phyloP scores from a whole-genome alignment of 1,140 invertebrate species.

The Plutomurus gul region DNA sequence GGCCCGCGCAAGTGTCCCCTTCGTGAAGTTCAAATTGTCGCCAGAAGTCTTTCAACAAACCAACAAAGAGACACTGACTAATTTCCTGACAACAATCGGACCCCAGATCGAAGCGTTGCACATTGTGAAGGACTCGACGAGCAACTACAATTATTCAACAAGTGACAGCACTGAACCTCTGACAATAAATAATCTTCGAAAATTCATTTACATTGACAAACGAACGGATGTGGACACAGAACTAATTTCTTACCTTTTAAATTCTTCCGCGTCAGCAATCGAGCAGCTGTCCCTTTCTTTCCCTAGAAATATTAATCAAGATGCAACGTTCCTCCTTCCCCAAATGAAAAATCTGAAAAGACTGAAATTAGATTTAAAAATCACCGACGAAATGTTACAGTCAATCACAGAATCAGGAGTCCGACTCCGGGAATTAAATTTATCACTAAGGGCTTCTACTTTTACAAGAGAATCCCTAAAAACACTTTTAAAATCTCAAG shows the following conservation, averaged over 20 bases:
- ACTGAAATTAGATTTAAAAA: not conserved
- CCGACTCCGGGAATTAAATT: not conserved
- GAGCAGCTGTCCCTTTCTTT: not conserved
- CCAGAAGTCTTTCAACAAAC: not conserved
- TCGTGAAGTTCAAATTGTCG: not conserved
- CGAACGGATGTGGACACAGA: not conserved
- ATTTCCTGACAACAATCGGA: not conserved
- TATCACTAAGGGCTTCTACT: not conserved
- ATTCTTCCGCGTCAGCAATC: not conserved
- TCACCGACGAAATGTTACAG: not conserved
- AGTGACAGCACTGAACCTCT: not conserved
- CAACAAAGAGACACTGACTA: not conserved
- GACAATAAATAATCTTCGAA: not conserved
- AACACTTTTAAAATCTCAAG: not conserved
- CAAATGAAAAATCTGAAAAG: not conserved
- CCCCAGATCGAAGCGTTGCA: not conserved
- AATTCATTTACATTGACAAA: conserved; percentile 2
- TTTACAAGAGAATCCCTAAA: not conserved
- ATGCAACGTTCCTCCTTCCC: not conserved
- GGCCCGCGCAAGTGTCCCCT: not conserved
- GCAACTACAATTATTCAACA: not conserved
- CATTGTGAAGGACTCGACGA: not conserved
- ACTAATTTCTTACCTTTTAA: not conserved
- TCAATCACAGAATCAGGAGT: not conserved
- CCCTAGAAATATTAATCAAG: not conserved